Base-by-base conservation (phyloP, 2,888 invertebrate species). In the Megalurothrips usitatus region DNA sequence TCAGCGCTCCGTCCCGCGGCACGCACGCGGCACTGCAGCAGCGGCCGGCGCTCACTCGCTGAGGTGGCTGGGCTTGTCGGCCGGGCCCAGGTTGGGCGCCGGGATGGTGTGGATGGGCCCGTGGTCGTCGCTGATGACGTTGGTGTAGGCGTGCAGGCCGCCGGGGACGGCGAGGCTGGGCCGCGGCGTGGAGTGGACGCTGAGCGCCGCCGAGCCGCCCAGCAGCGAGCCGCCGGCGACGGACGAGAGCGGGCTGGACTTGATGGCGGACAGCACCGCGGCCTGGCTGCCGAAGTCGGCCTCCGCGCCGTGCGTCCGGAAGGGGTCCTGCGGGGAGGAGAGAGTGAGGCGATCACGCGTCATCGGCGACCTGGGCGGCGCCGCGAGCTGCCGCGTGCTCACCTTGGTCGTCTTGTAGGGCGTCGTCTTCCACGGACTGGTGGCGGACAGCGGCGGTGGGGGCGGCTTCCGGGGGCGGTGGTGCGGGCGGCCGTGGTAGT, bases 71-170 rank as follows among this genome's bases (percentile, higher is more conserved):
- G 83, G 84, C 17, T 81, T 34, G 43, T 75, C 47, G 48, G 63
- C 47, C 34, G 91, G 89, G 84, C 92, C 92, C 80, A 95, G 89
- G 88, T 95, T 94, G 12, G 95, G 95, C 43, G 95, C 95, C 85
- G 94, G 94, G 83, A 95, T 94, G 14, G 95, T 94, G 87, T 94
- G 94, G 86, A 95, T 95, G 2, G 94, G 68, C 0, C 68, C 68
- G 68, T 26, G 68, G 68, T 75, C 68, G 68, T 75, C 68, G 26
- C 68, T 75, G 11, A 75, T 26, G 68, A 75, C 26, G 68, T 75
- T 75, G 58, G 58, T 58, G 68, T 75, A 75, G 23, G 68, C 10
- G 68, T 75, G 68, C 68, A 68, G 23, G 68, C 23, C 68, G 68
- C 23, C n/a, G n/a, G n/a, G n/a, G n/a, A 26, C 26, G 12, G 68